Conservation (phyloP, 2,113 vertebrate genomes). For the Pelecanus crispus region DNA sequence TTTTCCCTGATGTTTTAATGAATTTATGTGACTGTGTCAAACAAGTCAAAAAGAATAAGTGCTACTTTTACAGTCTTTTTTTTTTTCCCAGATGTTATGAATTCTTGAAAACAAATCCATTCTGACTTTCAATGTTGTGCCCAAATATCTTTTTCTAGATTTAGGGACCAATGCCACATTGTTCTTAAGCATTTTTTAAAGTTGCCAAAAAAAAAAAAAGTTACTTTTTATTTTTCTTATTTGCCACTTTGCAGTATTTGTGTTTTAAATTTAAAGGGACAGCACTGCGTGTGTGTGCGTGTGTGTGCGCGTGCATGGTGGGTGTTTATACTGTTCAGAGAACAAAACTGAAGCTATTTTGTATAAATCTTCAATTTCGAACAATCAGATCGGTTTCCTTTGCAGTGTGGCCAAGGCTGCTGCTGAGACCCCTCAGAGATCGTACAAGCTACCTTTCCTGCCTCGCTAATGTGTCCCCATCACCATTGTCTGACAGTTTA, state of each 20-base stretch:
- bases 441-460: neutral
- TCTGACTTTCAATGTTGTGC: slow-evolving; percentile 53
- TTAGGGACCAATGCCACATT: slow-evolving; percentile 75
- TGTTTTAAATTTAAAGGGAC: slow-evolving; percentile 64
- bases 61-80: slow-evolving; percentile 55
- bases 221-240: slow-evolving; percentile 61
- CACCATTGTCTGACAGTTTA: neutral
- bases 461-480: neutral
- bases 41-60: slow-evolving; percentile 54
- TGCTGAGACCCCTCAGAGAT: neutral
- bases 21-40: slow-evolving; percentile 74
- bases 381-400: neutral
- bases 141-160: slow-evolving; percentile 57
- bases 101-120: slow-evolving; percentile 40
- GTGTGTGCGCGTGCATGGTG: neutral
- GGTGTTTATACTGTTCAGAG: slow-evolving; percentile 57
- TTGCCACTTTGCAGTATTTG: slow-evolving; percentile 78
- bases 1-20: slow-evolving; percentile 68
- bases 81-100: slow-evolving; percentile 23
- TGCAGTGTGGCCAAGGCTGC: neutral
- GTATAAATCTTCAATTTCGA: slow-evolving; percentile 30
- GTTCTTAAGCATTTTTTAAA: slow-evolving; percentile 62
- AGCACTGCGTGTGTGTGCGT: slow-evolving; percentile 54
- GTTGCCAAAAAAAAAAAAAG: slow-evolving; percentile 53
- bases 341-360: slow-evolving; percentile 65